These are phyloP conservation scores for Acronicta psi DNA, from an alignment of 2,888 invertebrate species.

Conservation along the genomic window DNA sequence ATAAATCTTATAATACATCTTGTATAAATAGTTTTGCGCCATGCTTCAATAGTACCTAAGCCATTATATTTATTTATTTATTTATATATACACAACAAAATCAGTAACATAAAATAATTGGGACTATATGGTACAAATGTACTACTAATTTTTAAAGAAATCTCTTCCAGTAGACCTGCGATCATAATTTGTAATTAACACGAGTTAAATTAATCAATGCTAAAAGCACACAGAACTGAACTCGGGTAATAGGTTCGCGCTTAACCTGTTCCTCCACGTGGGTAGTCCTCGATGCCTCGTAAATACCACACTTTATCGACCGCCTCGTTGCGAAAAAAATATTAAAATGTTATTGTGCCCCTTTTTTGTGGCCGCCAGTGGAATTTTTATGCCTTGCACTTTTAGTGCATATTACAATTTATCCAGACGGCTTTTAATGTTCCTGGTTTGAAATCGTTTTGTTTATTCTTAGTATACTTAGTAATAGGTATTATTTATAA, in stretches of 20 bases:
- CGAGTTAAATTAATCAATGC: slow-evolving; percentile 6
- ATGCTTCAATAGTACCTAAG: slow-evolving; percentile 3
- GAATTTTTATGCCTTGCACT: slow-evolving; percentile 48
- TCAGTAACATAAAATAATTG: too few species aligned
- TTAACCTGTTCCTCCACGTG: slow-evolving; percentile 59
- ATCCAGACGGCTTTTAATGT: background rate
- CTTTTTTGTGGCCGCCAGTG: slow-evolving; percentile 60
- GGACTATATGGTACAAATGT: too few species aligned
- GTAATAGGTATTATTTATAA: too few species aligned
- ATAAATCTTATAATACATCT: too few species aligned
- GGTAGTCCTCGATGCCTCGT: slow-evolving; percentile 63
- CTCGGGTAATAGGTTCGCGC: slow-evolving; percentile 10
- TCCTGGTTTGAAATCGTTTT: slow-evolving; percentile 11
- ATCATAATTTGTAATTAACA: too few species aligned
- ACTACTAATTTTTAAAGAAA: too few species aligned
- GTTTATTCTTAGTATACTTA: background rate
- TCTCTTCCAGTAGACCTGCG: too few species aligned
- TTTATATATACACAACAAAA: too few species aligned
- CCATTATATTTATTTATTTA: too few species aligned
- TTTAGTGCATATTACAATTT: slow-evolving; percentile 25
- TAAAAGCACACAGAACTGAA: slow-evolving; percentile 21
- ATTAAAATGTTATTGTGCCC: slow-evolving; percentile 59
- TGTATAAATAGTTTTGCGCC: background rate
- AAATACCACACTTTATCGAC: slow-evolving; percentile 68
- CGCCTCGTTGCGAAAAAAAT: slow-evolving; percentile 61